phyloP scores from a whole-genome alignment of 1,140 invertebrate species.

The Agrypnia vestita region DNA sequence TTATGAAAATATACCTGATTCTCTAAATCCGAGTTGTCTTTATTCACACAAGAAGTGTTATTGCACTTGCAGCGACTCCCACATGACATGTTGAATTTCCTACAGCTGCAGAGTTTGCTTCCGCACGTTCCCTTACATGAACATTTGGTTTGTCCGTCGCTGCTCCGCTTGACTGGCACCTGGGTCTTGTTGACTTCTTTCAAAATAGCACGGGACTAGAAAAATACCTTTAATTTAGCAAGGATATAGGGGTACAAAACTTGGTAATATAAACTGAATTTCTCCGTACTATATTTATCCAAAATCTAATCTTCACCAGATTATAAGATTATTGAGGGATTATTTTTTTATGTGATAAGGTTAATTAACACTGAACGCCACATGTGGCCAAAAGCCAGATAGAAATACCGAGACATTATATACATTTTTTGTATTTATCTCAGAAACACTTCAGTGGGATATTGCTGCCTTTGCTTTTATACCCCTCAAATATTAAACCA shows the following conservation, averaged over 20 bases:
- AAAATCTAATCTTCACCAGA: too few species aligned
- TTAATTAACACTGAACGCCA: too few species aligned
- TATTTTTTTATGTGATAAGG: too few species aligned
- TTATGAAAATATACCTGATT: constrained; percentile 63
- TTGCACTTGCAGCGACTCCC: constrained; percentile 73
- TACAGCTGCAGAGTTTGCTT: constrained; percentile 75
- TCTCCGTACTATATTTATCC: too few species aligned
- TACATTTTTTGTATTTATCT: not conserved
- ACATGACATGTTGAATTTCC: constrained; percentile 71
- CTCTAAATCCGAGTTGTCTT: constrained; percentile 64
- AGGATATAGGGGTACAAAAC: too few species aligned
- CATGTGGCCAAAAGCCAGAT: too few species aligned
- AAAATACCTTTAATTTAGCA: not conserved
- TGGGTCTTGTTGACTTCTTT: constrained; percentile 15
- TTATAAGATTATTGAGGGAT: too few species aligned
- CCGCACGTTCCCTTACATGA: constrained; percentile 76
- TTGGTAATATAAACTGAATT: too few species aligned
- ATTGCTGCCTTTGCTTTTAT: too few species aligned
- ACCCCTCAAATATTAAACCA: too few species aligned
- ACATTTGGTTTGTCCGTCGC: constrained; percentile 74
- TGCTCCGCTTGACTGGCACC: constrained; percentile 69
- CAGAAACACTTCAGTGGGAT: too few species aligned
- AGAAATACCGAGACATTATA: too few species aligned
- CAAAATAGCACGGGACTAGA: constrained; percentile 7
- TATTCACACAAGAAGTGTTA: constrained; percentile 71